Percentiles rank a stretch among this genome's conserved stretches.
phyloP scores from a whole-genome alignment of 1,140 invertebrate species.

The Ganaspis sp. region DNA sequence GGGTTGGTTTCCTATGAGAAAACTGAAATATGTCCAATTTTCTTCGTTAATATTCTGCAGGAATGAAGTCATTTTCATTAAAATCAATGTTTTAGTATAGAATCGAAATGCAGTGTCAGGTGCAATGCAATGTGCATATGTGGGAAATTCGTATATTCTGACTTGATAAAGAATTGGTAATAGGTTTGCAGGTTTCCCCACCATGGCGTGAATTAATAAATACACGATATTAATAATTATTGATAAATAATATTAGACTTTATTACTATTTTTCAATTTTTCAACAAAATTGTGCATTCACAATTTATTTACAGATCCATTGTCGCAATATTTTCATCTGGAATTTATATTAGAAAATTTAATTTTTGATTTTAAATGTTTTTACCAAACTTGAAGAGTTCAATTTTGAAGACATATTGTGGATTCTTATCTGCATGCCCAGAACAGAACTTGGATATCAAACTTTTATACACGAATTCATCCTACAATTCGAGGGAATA shows the following conservation, averaged over 20 bases:
- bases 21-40: constrained; percentile 27
- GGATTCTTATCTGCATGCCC: neutral
- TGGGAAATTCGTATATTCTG: too few relatives aligned
- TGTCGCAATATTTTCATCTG: too few relatives aligned
- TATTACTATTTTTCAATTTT: too few relatives aligned
- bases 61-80: neutral
- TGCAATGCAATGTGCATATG: too few relatives aligned
- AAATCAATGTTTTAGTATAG: constrained; percentile 24
- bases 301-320: too few relatives aligned
- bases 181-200: too few relatives aligned
- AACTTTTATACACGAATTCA: constrained; percentile 10
- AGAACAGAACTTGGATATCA: constrained; percentile 1
- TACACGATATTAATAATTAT: too few relatives aligned
- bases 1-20: neutral
- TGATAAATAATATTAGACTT: too few relatives aligned
- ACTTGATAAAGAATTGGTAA: too few relatives aligned
- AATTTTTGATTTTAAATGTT: neutral
- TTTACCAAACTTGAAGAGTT: neutral
- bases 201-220: too few relatives aligned
- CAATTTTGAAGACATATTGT: constrained; percentile 1
- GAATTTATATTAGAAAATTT: neutral
- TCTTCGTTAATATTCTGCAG: constrained; percentile 35
- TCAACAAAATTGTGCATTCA: too few relatives aligned
- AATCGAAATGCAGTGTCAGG: too few relatives aligned
- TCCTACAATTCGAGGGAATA: neutral